Percentiles rank a stretch among this genome's conserved stretches.
Conservation (phyloP, 2,797 vertebrate genomes). For the Crocidura indochinensis region DNA sequence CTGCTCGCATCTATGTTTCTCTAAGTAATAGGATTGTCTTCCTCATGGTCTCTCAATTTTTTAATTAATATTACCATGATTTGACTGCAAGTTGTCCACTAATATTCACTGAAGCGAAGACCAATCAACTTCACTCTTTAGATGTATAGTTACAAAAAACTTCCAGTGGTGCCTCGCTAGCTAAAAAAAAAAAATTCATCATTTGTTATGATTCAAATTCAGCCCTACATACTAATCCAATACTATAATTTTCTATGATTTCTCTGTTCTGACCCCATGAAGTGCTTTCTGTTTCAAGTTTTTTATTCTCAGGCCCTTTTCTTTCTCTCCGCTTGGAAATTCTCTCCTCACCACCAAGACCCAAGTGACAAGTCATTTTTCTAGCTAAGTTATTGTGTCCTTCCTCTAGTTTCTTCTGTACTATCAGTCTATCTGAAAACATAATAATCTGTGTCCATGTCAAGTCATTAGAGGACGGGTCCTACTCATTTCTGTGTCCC, state of each 20-base stretch:
- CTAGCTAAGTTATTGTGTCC: not conserved
- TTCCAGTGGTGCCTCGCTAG: not conserved
- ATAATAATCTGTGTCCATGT: slow-evolving; percentile 59
- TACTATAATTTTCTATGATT: accelerated
- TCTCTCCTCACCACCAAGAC: not conserved
- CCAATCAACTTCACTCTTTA: not conserved
- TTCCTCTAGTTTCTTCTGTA: not conserved
- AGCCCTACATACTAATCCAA: not conserved
- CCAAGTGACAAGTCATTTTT: not conserved
- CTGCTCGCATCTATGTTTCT: slow-evolving; percentile 41
- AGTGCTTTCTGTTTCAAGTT: not conserved
- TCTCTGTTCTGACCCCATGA: not conserved
- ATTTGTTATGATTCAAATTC: not conserved
- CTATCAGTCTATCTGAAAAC: slow-evolving; percentile 15
- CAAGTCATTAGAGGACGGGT: not conserved
- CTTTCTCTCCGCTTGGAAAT: not conserved
- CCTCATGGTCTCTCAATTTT: slow-evolving; percentile 2
- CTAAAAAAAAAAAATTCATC: slow-evolving; percentile 22
- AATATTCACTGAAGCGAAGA: slow-evolving; percentile 20
- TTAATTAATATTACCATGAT: slow-evolving; percentile 26
- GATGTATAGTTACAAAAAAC: not conserved
- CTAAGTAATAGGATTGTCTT: not conserved
- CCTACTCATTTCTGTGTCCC: slow-evolving; percentile 13
- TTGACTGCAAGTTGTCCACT: slow-evolving; percentile 31
- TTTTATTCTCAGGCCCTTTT: not conserved